Conservation (phyloP, 2,888 invertebrate species). For the Microplitis manilae region DNA sequence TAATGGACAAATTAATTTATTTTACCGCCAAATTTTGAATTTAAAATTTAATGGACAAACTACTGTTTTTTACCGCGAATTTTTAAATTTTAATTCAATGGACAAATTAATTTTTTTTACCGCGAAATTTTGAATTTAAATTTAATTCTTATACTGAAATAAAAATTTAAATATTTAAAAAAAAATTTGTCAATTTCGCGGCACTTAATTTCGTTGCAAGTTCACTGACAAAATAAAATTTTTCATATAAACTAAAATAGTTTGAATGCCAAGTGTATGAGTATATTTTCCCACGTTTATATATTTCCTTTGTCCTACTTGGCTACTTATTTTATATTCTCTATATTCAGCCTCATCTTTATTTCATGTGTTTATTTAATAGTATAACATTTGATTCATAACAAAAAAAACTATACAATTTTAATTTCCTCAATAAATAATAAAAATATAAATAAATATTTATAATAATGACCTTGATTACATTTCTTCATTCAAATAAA, state of each 20-base stretch:
- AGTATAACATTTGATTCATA: neutral
- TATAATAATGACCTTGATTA: neutral
- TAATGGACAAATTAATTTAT: no score
- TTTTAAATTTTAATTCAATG: no score
- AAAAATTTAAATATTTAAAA: no score
- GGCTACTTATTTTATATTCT: slow-evolving; percentile 5
- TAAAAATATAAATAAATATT: neutral
- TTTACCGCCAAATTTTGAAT: no score
- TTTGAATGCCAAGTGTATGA: slow-evolving; percentile 28
- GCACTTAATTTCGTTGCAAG: no score
- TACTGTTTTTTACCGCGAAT: no score
- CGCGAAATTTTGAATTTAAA: no score
- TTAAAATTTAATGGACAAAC: no score
- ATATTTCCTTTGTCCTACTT: slow-evolving; percentile 16
- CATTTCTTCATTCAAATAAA: neutral
- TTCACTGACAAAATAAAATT: no score
- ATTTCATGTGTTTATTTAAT: neutral
- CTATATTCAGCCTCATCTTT: neutral
- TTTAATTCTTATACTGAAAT: no score
- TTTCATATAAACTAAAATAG: neutral
- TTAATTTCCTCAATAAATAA: neutral
- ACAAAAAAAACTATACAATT: neutral
- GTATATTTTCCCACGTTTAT: slow-evolving; percentile 18
- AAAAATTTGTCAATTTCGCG: no score
- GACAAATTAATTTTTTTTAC: no score